Conservation (phyloP, 2,113 vertebrate species). For the Sapajus apella region DNA sequence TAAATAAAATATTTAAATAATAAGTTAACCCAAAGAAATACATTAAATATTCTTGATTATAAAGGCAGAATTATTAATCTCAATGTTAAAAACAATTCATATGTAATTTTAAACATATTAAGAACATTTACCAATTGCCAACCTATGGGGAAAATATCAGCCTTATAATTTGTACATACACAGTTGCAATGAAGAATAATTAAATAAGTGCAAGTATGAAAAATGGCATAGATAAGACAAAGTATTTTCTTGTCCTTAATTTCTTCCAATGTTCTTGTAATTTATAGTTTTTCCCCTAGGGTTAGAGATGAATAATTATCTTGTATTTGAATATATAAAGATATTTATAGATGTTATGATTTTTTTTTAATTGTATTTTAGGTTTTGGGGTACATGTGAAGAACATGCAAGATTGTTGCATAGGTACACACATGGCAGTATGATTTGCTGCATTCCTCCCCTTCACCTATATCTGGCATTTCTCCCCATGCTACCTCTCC, state of each 20-base stretch:
- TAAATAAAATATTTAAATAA: conserved; percentile 1
- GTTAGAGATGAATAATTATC: neutral
- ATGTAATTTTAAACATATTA: neutral
- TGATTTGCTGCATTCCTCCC: too few relatives aligned
- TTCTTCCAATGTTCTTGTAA: neutral
- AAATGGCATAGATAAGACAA: neutral
- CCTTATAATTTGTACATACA: neutral
- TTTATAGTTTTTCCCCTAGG: neutral
- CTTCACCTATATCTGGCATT: too few relatives aligned
- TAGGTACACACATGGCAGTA: too few relatives aligned
- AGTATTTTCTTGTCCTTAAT: neutral
- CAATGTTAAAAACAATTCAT: neutral
- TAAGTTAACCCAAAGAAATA: neutral
- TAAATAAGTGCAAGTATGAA: neutral
- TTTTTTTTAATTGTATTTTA: too few relatives aligned
- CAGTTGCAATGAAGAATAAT: neutral
- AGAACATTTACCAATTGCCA: neutral
- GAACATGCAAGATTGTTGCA: too few relatives aligned
- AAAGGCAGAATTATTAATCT: neutral
- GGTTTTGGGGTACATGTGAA: too few relatives aligned
- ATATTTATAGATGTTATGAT: neutral
- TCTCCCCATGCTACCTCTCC: too few relatives aligned
- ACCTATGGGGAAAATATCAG: neutral
- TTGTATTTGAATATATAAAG: neutral
- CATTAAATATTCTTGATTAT: neutral